phyloP scores from a whole-genome alignment of 2,797 vertebrate species.

The Urosaurus nigricauda region DNA sequence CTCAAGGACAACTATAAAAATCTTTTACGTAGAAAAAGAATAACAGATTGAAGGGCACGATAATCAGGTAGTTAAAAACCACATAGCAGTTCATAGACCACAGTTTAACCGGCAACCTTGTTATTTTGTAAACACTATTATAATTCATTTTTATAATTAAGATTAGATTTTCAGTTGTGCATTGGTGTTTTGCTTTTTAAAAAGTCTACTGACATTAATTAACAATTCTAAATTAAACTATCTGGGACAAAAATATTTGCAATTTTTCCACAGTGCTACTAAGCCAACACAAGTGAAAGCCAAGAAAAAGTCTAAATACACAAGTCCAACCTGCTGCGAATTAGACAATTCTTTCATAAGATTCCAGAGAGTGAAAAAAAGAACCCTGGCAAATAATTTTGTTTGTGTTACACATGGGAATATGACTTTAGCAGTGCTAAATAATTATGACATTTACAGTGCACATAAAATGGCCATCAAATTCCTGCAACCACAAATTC shows the following conservation, averaged over 20 bases:
- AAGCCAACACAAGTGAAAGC: neutral
- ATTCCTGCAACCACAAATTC: constrained; percentile 11
- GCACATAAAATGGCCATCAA: neutral
- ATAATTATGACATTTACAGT: constrained; percentile 45
- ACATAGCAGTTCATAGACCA: neutral
- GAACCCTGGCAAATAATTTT: neutral
- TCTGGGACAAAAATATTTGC: neutral
- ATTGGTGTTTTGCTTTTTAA: neutral
- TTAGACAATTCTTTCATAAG: constrained; percentile 22
- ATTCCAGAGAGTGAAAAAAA: neutral
- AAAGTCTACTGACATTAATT: neutral
- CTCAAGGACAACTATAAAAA: neutral
- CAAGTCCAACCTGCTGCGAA: constrained; percentile 17
- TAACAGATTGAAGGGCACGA: neutral
- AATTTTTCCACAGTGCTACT: constrained; percentile 28
- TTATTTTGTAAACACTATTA: constrained; percentile 15
- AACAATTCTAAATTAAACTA: constrained; percentile 28
- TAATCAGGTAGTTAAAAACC: neutral
- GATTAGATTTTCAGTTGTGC: neutral
- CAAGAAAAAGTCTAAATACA: neutral
- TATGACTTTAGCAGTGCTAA: constrained; percentile 8
- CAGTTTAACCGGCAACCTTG: constrained; percentile 20
- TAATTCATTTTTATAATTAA: constrained; percentile 36
- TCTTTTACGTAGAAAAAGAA: neutral
- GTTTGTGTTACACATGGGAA: constrained; percentile 24